Conservation (phyloP, 2,888 invertebrate species). For the Drosophila percnosoma region DNA sequence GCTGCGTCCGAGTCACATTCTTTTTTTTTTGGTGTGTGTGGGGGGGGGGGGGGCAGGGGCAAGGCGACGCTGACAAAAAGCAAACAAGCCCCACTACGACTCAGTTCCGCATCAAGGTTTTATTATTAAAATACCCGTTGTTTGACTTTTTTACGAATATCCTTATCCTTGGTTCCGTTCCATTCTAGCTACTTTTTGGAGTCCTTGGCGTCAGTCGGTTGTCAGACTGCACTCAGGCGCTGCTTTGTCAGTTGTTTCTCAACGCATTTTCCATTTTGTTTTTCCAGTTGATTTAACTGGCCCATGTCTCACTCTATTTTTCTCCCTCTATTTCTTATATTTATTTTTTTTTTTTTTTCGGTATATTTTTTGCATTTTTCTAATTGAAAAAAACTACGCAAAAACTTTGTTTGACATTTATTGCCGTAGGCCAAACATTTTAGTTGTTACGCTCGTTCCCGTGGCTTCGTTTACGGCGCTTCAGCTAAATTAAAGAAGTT, state of each 20-base stretch:
- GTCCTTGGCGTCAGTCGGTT: slow-evolving; percentile 51
- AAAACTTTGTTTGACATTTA: slow-evolving; percentile 73
- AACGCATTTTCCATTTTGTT: slow-evolving; percentile 25
- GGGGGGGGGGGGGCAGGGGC: neutral
- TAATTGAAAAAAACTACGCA: slow-evolving; percentile 65
- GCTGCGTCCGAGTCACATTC: slow-evolving; percentile 23
- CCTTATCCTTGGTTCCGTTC: neutral
- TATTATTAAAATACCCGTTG: slow-evolving; percentile 47
- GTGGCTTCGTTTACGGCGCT: slow-evolving; percentile 48
- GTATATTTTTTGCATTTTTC: slow-evolving; percentile 38
- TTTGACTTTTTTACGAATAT: slow-evolving; percentile 32
- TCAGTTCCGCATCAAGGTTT: slow-evolving; percentile 30
- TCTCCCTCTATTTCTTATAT: neutral
- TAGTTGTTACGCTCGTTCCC: slow-evolving; percentile 45
- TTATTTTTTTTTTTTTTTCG: neutral
- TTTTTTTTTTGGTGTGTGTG: neutral
- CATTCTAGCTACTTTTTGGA: neutral
- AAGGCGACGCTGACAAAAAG: slow-evolving; percentile 1
- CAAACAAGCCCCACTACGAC: slow-evolving; percentile 23
- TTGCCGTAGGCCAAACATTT: slow-evolving; percentile 75
- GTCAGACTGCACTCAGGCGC: slow-evolving; percentile 36
- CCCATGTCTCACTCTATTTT: slow-evolving; percentile 8
- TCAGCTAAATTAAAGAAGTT: slow-evolving; percentile 78
- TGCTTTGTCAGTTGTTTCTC: slow-evolving; percentile 45
- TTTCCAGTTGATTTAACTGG: slow-evolving; percentile 37